Evolutionary conservation across 2,113 vertebrate genomes (phyloP).

Genomic region (Rhabdomys dilectus): DNA sequence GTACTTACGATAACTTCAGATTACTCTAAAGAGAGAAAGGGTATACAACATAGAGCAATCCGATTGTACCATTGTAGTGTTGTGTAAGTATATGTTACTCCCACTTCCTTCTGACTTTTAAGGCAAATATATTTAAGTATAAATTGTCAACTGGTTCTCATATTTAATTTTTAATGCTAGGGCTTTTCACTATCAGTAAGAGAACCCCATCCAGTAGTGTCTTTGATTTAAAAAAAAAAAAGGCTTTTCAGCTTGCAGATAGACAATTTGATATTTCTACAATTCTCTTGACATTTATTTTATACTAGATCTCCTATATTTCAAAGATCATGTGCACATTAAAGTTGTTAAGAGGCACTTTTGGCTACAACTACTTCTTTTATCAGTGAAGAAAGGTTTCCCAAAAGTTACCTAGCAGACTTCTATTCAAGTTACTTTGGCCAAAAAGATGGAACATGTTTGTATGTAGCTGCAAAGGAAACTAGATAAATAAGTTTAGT

Average conservation of each 20-base stretch:
- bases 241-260: not conserved
- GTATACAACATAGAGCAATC: not conserved
- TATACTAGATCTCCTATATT: not conserved
- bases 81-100: not conserved
- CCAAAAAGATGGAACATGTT: not conserved
- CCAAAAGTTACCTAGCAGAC: not conserved
- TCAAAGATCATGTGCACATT: not conserved
- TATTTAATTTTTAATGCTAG: not conserved
- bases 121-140: not conserved
- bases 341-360: not conserved
- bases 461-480: not conserved
- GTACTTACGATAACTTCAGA: not conserved
- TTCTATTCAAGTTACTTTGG: not conserved
- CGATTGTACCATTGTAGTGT: not conserved
- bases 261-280: not conserved
- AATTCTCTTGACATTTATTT: constrained; percentile 16
- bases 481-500: not conserved
- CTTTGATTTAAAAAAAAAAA: not conserved
- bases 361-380: not conserved
- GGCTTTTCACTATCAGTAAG: not conserved
- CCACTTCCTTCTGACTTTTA: not conserved
- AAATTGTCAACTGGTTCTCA: not conserved
- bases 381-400: not conserved
- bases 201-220: not conserved
- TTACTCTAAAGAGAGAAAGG: not conserved